phyloP scores from a whole-genome alignment of 2,113 vertebrate species.

The Callipepla squamata region DNA sequence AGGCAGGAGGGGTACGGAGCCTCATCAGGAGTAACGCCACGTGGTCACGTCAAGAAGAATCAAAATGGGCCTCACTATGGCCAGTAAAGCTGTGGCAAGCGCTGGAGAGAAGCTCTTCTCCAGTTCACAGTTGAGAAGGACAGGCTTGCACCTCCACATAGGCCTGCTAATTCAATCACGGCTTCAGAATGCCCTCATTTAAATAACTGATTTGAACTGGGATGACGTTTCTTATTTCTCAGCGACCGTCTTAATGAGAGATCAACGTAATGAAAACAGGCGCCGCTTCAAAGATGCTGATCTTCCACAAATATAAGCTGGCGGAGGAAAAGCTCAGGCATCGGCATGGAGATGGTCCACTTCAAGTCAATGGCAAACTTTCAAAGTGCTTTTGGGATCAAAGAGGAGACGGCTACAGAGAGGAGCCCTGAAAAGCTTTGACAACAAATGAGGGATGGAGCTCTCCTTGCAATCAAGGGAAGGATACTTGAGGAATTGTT shows the following conservation, averaged over 20 bases:
- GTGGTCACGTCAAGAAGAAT: background rate
- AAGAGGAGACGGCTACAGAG: background rate
- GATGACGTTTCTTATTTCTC: background rate
- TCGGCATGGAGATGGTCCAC: conserved; percentile 18
- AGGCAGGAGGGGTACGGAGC: background rate
- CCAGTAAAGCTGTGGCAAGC: background rate
- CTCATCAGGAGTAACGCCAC: background rate
- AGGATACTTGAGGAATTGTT: background rate
- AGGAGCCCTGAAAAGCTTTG: background rate
- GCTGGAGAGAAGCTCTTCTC: background rate
- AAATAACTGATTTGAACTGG: conserved; percentile 20
- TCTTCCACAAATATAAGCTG: background rate
- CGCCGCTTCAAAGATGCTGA: background rate
- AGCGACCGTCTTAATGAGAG: background rate
- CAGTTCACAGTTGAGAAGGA: background rate
- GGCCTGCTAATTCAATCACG: background rate
- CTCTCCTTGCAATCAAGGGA: background rate
- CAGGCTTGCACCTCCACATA: rapidly evolving
- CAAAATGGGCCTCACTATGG: background rate
- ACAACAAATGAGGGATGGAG: background rate
- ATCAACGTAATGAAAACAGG: background rate
- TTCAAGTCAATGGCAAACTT: background rate
- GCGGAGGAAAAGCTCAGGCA: background rate
- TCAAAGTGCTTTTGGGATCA: conserved; percentile 9
- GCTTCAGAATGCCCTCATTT: background rate